Conservation (phyloP, 2,113 vertebrate species). For the Hydrochoerus hydrochaeris region DNA sequence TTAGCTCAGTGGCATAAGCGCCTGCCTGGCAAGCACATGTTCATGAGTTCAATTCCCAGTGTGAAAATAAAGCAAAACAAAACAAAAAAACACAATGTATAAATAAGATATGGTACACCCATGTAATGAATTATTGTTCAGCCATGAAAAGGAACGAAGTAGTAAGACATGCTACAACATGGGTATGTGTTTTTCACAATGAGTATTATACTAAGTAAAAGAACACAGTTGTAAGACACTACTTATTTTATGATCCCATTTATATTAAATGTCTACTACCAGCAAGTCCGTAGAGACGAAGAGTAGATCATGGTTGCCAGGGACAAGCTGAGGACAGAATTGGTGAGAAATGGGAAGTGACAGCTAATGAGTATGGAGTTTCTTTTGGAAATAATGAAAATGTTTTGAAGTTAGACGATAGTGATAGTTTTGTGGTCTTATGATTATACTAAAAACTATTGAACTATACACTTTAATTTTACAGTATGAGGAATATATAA, state of each 20-base stretch:
- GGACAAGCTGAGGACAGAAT: neutral
- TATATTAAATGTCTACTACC: neutral
- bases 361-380: neutral
- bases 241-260: neutral
- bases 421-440: neutral
- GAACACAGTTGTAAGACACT: neutral
- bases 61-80: too few species aligned
- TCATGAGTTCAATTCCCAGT: too few species aligned
- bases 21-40: too few species aligned
- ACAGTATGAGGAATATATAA: slow-evolving; percentile 25
- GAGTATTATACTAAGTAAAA: neutral
- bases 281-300: neutral
- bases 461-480: neutral
- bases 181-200: neutral
- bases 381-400: neutral
- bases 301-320: neutral
- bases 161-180: neutral
- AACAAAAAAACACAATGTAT: too few species aligned
- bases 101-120: neutral
- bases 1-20: too few species aligned
- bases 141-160: slow-evolving; percentile 28
- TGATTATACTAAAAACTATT: neutral
- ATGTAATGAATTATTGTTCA: neutral
- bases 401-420: neutral
- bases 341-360: neutral